A percentile compares a stretch with the other conserved stretches of the same genome.
phyloP scores from a whole-genome alignment of 2,888 invertebrate species.

The Callosobruchus maculatus region DNA sequence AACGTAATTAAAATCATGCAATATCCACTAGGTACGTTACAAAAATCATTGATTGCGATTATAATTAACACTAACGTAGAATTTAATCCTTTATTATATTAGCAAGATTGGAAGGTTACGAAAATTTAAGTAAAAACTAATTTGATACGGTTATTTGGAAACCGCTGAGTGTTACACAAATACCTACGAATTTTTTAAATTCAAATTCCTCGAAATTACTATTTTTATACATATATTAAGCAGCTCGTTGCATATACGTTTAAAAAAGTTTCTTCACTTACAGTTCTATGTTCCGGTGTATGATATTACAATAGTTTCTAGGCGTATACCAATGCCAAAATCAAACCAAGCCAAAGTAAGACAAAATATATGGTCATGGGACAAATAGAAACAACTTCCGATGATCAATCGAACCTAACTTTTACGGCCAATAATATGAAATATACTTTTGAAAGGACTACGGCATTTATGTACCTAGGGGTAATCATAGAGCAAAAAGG shows the following conservation, averaged over 20 bases:
- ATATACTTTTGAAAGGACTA: no score
- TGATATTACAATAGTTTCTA: not conserved
- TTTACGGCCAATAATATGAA: no score
- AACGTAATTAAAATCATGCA: not conserved
- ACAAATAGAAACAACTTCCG: no score
- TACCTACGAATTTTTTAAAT: not conserved
- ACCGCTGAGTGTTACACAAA: not conserved
- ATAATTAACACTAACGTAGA: not conserved
- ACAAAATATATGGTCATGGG: no score
- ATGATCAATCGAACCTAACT: no score
- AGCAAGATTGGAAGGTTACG: not conserved
- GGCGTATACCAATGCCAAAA: no score
- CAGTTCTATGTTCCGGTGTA: not conserved
- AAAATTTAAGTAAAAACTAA: not conserved
- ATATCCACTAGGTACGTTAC: not conserved
- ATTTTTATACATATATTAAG: not conserved
- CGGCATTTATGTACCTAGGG: no score
- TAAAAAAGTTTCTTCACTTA: not conserved
- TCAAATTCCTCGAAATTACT: not conserved
- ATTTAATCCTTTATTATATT: not conserved
- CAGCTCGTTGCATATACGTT: not conserved
- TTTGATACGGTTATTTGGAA: not conserved
- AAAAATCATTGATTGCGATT: not conserved
- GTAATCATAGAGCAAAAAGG: no score
- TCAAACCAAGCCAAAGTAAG: no score